Base-by-base conservation (phyloP, 2,797 vertebrate species). In the Galaxias olidus region DNA sequence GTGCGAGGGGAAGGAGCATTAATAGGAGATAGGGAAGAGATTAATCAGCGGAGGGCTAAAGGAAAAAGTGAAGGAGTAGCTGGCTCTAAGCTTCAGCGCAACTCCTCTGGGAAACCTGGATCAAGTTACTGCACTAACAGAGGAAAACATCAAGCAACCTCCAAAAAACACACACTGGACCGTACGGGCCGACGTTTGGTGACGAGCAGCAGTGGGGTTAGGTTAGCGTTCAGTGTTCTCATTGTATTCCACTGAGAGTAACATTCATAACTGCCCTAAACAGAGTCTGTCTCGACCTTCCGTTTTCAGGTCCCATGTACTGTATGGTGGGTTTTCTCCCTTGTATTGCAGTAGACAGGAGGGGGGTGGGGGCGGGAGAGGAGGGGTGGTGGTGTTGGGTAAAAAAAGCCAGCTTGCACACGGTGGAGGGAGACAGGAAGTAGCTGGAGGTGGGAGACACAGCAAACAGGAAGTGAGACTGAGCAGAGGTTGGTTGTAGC, bases 391-490 rank as follows among this genome's bases (percentile, higher is more conserved):
- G 9, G 45, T 47, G 12, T 7, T 6, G 18, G 41, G 1, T 4
- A 15, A 30, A 6, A 30, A 30, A 2, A 30, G 30, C 30, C 30
- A 30, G 30, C 30, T 6, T 30, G 30, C 30, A 30, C 30, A 17
- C 71, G 84, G 76, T 77, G 76, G 77, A 69, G 78, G 81, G 82
- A 83, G 84, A 83, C 88, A 92, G 91, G 91, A 92, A 92, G 84
- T 72, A 81, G 76, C 84, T 72, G 79, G 83, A 81, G 89, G 86
- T 87, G 84, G 86, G 88, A 86, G 83, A 88, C 68, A 69, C 66
- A 77, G 69, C 71, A 81, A 89, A 90, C 86, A 91, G 89, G 90
- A 92, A 85, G 85, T 87, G 84, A 90, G 77, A 88, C 73, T 55
- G 65, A 14, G 70, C 69, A 51, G 56, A 67, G 66, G 60, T 15